Conservation (phyloP, 2,888 invertebrate genomes). For the Ormia ochracea region DNA sequence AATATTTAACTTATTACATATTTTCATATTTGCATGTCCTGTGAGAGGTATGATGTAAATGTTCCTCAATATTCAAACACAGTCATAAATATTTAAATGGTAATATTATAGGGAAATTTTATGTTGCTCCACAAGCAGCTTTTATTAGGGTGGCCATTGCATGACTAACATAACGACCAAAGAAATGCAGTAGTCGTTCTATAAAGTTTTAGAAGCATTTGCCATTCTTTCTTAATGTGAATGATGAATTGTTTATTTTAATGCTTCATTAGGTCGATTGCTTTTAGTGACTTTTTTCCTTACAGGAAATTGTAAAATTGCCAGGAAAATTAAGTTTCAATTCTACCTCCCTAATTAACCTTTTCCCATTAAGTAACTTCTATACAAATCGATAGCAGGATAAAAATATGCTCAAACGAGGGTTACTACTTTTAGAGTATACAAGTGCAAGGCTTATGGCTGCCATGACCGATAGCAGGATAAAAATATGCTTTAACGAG, state of each 20-base stretch:
- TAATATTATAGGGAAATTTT: not conserved
- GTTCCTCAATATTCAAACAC: conserved; percentile 49
- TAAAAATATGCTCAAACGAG: not conserved
- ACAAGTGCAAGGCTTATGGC: too few relatives aligned
- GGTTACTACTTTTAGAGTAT: not conserved
- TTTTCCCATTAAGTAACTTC: too few relatives aligned
- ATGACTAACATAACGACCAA: not conserved
- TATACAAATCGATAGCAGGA: not conserved
- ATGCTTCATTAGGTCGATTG: too few relatives aligned
- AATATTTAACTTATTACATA: not conserved
- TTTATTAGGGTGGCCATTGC: not conserved
- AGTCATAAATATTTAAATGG: conserved; percentile 50
- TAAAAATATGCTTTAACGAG: not conserved
- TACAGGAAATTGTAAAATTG: not conserved
- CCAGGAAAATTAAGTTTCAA: not conserved
- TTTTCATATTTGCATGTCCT: not conserved
- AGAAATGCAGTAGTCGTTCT: not conserved
- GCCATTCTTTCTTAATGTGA: too few relatives aligned
- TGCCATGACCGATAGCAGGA: too few relatives aligned
- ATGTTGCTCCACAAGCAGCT: not conserved
- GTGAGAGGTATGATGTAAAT: conserved; percentile 23
- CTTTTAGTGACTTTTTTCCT: too few relatives aligned
- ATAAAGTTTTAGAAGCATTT: not conserved
- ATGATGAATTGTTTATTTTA: too few relatives aligned
- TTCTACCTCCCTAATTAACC: not conserved